Conservation (phyloP, 1,140 invertebrate species). For the Danaus plexippus region DNA sequence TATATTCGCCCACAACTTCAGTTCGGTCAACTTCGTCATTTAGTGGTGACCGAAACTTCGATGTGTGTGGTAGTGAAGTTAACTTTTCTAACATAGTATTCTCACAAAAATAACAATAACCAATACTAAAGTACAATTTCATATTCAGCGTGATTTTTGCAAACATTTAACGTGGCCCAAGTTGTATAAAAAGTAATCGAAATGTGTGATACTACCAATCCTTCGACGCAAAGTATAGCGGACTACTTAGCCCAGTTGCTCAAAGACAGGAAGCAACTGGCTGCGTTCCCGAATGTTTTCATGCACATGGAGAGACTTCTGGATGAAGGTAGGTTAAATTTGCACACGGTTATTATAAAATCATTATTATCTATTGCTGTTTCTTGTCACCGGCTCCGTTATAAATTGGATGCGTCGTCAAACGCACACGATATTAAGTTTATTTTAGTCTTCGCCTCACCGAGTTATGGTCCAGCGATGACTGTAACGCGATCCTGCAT, state of each 20-base stretch:
- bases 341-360: conserved; percentile 9
- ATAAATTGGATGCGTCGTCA: conserved; percentile 64
- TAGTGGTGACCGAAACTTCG: conserved; percentile 70
- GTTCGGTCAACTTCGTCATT: conserved; percentile 67
- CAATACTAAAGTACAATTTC: conserved; percentile 66
- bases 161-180: conserved; percentile 62
- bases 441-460: conserved; percentile 68
- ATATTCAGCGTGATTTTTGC: conserved; percentile 51
- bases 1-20: conserved; percentile 71
- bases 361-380: conserved; percentile 17
- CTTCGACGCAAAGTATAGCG: conserved; percentile 95
- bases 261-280: conserved; percentile 99
- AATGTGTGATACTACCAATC: conserved; percentile 81
- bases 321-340: conserved; percentile 93
- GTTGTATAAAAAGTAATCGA: conserved; percentile 70
- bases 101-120: conserved; percentile 66
- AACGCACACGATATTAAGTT: conserved; percentile 70
- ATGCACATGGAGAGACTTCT: conserved; percentile 98
- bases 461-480: conserved; percentile 69
- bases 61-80: conserved; percentile 71
- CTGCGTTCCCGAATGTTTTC: conserved; percentile 99
- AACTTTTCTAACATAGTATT: conserved; percentile 69
- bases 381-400: conserved; percentile 48
- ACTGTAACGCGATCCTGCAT: conserved; percentile 67
- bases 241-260: conserved; percentile 99